Percentiles rank a stretch among this genome's conserved stretches.
Evolutionary conservation across 2,797 vertebrate species (phyloP).

Genomic region (Telmatherina bonti): DNA sequence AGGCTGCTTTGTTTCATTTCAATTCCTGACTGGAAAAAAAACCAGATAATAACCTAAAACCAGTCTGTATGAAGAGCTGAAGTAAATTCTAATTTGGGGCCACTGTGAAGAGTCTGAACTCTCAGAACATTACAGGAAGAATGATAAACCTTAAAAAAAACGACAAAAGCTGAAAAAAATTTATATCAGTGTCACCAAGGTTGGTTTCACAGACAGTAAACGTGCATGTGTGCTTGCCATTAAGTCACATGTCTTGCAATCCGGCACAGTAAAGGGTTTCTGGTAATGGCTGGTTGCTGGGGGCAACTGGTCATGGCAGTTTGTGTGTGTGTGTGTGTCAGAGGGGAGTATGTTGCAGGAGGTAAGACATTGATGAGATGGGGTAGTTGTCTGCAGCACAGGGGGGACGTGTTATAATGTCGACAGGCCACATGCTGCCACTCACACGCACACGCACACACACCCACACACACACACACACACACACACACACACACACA

Average conservation of each 20-base stretch:
- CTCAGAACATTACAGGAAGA: neutral
- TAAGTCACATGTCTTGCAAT: conserved; percentile 64
- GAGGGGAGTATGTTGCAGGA: conserved; percentile 37
- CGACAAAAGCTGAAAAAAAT: conserved; percentile 4
- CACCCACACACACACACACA: conserved; percentile 25
- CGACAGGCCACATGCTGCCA: conserved; percentile 58
- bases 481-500: conserved; percentile 32
- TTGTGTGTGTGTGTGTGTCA: conserved; percentile 33
- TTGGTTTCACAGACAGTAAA: neutral
- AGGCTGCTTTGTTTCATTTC: neutral
- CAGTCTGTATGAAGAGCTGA: neutral
- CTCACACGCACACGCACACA: conserved; percentile 26
- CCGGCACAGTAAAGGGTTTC: conserved; percentile 48
- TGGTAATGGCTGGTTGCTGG: conserved; percentile 67
- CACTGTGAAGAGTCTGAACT: conserved; percentile 8
- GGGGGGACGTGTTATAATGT: conserved; percentile 54
- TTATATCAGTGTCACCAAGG: conserved; percentile 64
- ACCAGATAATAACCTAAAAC: neutral
- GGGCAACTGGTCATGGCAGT: conserved; percentile 53
- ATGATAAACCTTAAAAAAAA: conserved; percentile 6
- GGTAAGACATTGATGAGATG: conserved; percentile 51
- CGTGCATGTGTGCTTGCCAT: neutral
- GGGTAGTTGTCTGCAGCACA: conserved; percentile 57
- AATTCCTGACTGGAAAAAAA: too few relatives aligned
- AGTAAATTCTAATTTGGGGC: neutral